Evolutionary conservation across 2,888 invertebrate species (phyloP).

Genomic region (Plebejus anna): DNA sequence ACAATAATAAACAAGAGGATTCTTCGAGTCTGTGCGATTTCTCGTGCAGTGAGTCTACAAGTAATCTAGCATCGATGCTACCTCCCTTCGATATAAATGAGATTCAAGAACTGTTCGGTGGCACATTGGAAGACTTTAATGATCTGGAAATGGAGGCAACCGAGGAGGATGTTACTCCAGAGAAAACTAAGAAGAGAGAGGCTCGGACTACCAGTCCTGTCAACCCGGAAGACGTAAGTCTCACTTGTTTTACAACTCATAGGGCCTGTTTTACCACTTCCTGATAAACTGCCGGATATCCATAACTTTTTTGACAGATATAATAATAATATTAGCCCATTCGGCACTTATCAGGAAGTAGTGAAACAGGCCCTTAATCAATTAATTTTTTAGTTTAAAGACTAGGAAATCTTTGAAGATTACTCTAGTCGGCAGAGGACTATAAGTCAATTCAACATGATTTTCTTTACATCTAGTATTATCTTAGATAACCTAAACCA

Average conservation of each 20-base stretch:
- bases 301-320: too few relatives aligned
- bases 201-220: constrained; percentile 49
- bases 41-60: constrained; percentile 57
- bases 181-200: constrained; percentile 48
- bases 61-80: constrained; percentile 49
- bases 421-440: not conserved
- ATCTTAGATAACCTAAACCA: not conserved
- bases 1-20: constrained; percentile 48
- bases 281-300: too few relatives aligned
- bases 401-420: not conserved
- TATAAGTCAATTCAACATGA: not conserved
- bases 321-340: too few relatives aligned
- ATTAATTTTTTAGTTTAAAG: too few relatives aligned
- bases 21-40: constrained; percentile 57
- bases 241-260: not conserved
- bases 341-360: too few relatives aligned
- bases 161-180: constrained; percentile 44
- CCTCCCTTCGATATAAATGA: constrained; percentile 52
- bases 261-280: too few relatives aligned
- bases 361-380: too few relatives aligned
- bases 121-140: constrained; percentile 49
- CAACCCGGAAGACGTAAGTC: constrained; percentile 46
- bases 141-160: constrained; percentile 43
- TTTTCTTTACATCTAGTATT: not conserved
- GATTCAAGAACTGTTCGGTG: constrained; percentile 55